phyloP scores from a whole-genome alignment of 1,140 invertebrate species.

The Drosophila nannoptera region DNA sequence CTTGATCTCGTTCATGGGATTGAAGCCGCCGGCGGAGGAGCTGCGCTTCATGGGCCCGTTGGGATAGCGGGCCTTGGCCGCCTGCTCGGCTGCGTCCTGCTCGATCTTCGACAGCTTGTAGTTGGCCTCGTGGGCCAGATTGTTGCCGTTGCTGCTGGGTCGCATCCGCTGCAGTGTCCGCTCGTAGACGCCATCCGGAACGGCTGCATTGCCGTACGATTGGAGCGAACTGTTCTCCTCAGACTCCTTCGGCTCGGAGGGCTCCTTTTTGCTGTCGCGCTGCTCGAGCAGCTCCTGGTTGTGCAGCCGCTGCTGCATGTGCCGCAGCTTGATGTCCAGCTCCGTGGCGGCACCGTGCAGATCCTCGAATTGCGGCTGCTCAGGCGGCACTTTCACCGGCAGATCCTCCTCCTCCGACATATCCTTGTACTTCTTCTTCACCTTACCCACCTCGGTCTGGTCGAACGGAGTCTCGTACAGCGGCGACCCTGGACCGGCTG shows the following conservation, averaged over 20 bases:
- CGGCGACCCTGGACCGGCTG: too few species aligned
- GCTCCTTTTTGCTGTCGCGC: background rate
- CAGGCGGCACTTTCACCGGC: background rate
- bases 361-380: background rate
- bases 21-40: constrained; percentile 30
- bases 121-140: constrained; percentile 71
- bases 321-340: constrained; percentile 35
- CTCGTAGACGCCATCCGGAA: constrained; percentile 42
- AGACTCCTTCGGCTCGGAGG: too few species aligned
- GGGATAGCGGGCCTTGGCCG: constrained; percentile 1
- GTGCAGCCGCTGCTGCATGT: constrained; percentile 20
- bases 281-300: constrained; percentile 17
- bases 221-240: background rate
- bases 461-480: too few species aligned
- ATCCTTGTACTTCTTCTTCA: constrained; percentile 49
- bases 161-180: constrained; percentile 29
- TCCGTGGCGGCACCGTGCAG: background rate
- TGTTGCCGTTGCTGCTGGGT: constrained; percentile 19
- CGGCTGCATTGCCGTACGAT: constrained; percentile 10
- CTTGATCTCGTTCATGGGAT: constrained; percentile 74
- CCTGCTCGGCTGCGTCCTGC: constrained; percentile 62
- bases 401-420: background rate
- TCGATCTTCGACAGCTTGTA: constrained; percentile 76
- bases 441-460: constrained; percentile 47
- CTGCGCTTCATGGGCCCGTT: constrained; percentile 40